Percentiles rank a stretch among this genome's conserved stretches.
Conservation (phyloP, 2,888 invertebrate genomes). For the Microctonus brassicae region DNA sequence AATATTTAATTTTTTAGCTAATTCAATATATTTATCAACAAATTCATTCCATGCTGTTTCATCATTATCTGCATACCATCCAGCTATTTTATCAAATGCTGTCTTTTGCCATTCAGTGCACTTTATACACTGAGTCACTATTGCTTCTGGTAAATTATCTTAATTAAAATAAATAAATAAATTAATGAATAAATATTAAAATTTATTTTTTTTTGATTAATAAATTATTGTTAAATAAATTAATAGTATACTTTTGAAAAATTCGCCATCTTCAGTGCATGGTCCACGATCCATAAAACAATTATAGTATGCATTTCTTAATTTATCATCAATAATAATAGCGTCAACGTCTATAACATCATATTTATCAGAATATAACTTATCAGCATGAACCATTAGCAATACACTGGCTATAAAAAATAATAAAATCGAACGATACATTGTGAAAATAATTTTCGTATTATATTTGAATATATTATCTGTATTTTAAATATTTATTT, state of each 20-base stretch:
- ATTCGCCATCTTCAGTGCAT: conserved; percentile 52
- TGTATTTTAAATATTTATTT: too few species aligned
- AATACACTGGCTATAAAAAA: conserved; percentile 27
- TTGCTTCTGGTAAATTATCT: conserved; percentile 56
- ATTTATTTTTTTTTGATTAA: not conserved
- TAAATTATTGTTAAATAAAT: not conserved
- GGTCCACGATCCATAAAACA: conserved; percentile 55
- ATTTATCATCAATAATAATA: conserved; percentile 53
- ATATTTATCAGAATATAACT: conserved; percentile 56
- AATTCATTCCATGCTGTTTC: conserved; percentile 51
- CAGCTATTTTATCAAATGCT: conserved; percentile 52
- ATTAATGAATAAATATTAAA: not conserved
- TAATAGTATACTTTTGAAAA: conserved; percentile 51
- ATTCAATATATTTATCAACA: conserved; percentile 47
- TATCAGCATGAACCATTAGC: conserved; percentile 39
- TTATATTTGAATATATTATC: not conserved
- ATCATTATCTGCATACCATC: conserved; percentile 53
- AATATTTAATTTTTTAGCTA: conserved; percentile 39
- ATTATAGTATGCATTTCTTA: conserved; percentile 56
- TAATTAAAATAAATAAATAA: conserved; percentile 2
- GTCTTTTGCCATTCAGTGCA: conserved; percentile 55
- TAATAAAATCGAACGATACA: conserved; percentile 4
- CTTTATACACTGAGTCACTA: conserved; percentile 54
- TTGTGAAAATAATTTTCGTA: not conserved
- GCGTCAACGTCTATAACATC: conserved; percentile 58